A percentile compares a stretch with the other conserved stretches of the same genome.
Conservation (phyloP, 1,140 invertebrate genomes). For the Euwallacea similis region DNA sequence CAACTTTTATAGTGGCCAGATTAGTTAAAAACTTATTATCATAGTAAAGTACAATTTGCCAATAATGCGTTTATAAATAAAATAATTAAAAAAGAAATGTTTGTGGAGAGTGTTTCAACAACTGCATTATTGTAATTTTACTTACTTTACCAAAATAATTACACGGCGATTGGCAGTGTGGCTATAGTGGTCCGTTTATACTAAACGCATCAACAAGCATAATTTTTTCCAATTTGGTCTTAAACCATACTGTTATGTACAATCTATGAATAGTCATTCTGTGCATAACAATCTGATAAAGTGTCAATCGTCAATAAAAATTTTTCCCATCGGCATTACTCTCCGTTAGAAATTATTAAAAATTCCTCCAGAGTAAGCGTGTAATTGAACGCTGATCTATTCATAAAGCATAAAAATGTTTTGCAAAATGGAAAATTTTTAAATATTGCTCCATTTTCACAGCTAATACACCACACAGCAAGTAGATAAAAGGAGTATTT, state of each 20-base stretch:
- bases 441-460: too few species aligned
- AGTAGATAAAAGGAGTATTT: neutral
- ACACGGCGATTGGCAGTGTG: neutral
- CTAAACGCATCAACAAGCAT: neutral
- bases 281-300: too few species aligned
- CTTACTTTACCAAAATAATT: conserved; percentile 2
- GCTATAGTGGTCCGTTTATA: conserved; percentile 1
- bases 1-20: neutral
- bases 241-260: too few species aligned
- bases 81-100: neutral
- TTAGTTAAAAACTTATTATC: neutral
- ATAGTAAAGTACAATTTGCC: neutral
- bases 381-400: too few species aligned
- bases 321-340: too few species aligned
- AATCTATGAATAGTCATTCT: too few species aligned
- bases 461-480: neutral
- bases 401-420: too few species aligned
- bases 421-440: too few species aligned
- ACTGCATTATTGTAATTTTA: neutral
- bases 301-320: too few species aligned
- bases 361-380: too few species aligned
- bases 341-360: too few species aligned
- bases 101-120: neutral
- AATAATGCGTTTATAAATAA: neutral
- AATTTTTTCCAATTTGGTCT: neutral